A percentile compares a stretch with the other conserved stretches of the same genome.
These are phyloP conservation scores for Shinisaurus crocodilurus DNA, from an alignment of 2,113 vertebrate species.

Conservation along the genomic window DNA sequence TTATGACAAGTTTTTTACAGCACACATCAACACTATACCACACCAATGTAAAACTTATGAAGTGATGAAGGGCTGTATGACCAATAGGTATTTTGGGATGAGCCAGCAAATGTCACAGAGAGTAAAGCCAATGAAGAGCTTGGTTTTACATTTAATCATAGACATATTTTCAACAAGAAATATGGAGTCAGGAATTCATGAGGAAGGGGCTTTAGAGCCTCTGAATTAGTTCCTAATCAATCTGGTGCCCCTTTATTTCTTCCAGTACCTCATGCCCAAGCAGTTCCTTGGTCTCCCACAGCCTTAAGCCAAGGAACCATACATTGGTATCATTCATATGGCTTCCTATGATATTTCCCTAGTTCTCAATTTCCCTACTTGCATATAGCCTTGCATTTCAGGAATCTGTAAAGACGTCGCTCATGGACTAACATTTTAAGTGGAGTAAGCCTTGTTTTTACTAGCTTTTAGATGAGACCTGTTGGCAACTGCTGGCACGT, in stretches of 20 bases:
- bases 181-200: not conserved
- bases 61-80: not conserved
- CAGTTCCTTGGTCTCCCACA: not conserved
- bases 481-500: no score
- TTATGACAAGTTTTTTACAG: not conserved
- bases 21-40: no score
- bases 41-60: not conserved
- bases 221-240: not conserved
- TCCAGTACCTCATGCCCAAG: not conserved
- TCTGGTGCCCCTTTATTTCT: accelerated
- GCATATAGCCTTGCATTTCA: not conserved
- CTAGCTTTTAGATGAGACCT: not conserved
- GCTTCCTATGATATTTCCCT: not conserved
- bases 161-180: not conserved
- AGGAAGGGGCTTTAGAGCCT: accelerated
- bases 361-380: not conserved
- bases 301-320: not conserved
- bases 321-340: not conserved
- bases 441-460: not conserved
- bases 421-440: not conserved
- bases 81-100: not conserved
- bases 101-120: not conserved
- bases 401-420: not conserved
- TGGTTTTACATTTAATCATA: not conserved
- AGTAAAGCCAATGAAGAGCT: not conserved